Evolutionary conservation across 2,113 vertebrate genomes (phyloP).

Genomic region (Salvator merianae): DNA sequence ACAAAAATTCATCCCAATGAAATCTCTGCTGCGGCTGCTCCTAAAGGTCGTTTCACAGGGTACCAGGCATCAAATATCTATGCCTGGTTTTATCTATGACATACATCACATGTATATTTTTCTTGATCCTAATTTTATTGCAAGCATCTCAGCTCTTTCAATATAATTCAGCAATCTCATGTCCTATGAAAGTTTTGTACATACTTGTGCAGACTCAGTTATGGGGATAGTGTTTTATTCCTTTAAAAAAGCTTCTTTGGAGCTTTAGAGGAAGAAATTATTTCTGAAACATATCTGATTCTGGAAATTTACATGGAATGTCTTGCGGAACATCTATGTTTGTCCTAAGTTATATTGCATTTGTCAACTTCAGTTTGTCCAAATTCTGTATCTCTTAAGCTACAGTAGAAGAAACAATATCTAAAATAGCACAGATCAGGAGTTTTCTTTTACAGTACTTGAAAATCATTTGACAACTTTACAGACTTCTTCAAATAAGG

Average conservation of each 20-base stretch:
- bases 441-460: neutral
- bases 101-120: neutral
- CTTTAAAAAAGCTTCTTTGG: neutral
- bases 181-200: neutral
- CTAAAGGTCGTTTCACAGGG: neutral
- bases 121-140: neutral
- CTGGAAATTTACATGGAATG: neutral
- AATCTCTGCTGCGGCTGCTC: neutral
- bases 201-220: neutral
- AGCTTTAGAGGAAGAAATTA: too few relatives aligned
- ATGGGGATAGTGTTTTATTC: neutral
- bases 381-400: neutral
- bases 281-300: neutral
- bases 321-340: neutral
- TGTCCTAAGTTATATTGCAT: neutral
- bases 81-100: neutral
- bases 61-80: neutral
- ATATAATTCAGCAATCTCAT: neutral
- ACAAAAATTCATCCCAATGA: neutral
- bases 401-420: neutral
- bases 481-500: too few relatives aligned
- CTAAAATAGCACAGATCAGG: neutral
- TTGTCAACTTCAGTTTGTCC: neutral
- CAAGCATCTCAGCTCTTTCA: neutral
- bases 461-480: too few relatives aligned